Evolutionary conservation across 2,113 vertebrate species (phyloP), one percentile per base, ranked within the genome.

Genomic region (Xyrauchen texanus): DNA sequence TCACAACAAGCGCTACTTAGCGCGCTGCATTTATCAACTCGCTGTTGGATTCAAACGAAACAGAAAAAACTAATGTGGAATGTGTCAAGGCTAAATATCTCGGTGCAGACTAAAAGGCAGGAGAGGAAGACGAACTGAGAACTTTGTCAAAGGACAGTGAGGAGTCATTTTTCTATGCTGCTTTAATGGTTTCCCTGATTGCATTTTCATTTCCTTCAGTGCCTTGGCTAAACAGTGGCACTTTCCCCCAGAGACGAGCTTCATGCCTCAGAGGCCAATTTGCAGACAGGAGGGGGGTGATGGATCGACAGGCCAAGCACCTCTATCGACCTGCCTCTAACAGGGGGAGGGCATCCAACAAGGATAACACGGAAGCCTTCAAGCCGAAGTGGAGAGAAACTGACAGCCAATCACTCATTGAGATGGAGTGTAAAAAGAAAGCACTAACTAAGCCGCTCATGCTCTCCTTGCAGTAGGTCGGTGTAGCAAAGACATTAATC

Each of bases 151-250:
- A 75, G 76, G 91, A 92, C 89, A 88, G 86, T 85, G 75, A 76
- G 74, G 73, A 86, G 81, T 93, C 89, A 91, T 92, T 91, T 89
- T 88, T 91, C 90, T 90, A 86, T 71, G 81, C 86, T 42, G 84
- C 77, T 87, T 84, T 93, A 92, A 92, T 91, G 89, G 91, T 79
- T 92, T 89, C 83, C 80, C 86, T 83, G 82, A 92, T 91, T 92
- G 88, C 88, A 86, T 84, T 86, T 91, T 91, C 64, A 74, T 85
- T 88, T 92, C 90, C 85, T 91, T 91, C 87, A 89, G 85, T 63
- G 86, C 87, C 74, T 87, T 85, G 68, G 80, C 86, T 86, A 91
- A 91, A 92, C 90, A 90, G 88, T 88, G 82, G 74, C 68, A 47
- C 51, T 16, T 90, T 88, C 88, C 89, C 34, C 76, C 79, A 89